These are phyloP conservation scores for Brienomyrus brachyistius DNA, from an alignment of 2,113 vertebrate genomes.

Conservation along the genomic window DNA sequence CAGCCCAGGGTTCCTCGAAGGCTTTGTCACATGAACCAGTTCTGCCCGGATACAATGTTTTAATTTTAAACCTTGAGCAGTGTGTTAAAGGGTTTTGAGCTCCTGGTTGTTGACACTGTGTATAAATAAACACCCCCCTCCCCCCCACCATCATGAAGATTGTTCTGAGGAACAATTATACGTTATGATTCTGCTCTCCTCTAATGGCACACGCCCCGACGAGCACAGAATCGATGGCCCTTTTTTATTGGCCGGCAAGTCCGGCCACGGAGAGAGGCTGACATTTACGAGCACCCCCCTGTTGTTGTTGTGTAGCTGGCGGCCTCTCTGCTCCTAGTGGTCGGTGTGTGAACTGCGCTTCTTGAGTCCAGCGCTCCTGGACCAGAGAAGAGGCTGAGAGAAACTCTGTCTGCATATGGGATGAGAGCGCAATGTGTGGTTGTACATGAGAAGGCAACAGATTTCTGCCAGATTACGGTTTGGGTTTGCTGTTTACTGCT, in stretches of 20 bases:
- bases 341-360: neutral
- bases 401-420: neutral
- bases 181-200: neutral
- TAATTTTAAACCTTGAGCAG: neutral
- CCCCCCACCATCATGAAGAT: neutral
- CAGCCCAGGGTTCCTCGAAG: neutral
- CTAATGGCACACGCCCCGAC: neutral
- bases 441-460: neutral
- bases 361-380: neutral
- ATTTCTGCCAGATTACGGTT: neutral
- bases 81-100: constrained; percentile 33
- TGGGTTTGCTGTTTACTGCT: neutral
- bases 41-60: neutral
- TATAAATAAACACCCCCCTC: constrained; percentile 23
- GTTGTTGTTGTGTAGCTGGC: neutral
- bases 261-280: neutral
- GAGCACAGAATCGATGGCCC: neutral
- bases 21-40: neutral
- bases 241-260: neutral
- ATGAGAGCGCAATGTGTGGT: neutral
- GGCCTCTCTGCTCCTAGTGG: neutral
- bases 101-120: constrained; percentile 20
- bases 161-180: neutral
- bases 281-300: neutral
- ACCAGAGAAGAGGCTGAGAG: neutral